Evolutionary conservation across 2,888 invertebrate species (phyloP).

Genomic region (Scaptomyza tumidula): DNA sequence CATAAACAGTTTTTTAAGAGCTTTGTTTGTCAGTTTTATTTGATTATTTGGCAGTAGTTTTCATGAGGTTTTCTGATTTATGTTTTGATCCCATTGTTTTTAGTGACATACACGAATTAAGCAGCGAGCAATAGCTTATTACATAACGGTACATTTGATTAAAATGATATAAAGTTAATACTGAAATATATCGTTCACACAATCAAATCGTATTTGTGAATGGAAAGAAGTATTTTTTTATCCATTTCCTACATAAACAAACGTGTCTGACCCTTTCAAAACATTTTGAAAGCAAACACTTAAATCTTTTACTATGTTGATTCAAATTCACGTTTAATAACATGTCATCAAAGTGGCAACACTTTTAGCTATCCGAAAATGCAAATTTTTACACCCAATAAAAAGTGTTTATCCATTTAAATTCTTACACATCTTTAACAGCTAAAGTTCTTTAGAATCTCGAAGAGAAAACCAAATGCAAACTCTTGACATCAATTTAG

Average conservation of each 20-base stretch:
- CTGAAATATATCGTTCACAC: too few species aligned
- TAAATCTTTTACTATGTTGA: background rate
- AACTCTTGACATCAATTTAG: conserved; percentile 6
- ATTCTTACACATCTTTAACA: background rate
- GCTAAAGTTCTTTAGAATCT: background rate
- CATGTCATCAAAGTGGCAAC: background rate
- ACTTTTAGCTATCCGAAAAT: background rate
- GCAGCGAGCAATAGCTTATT: too few species aligned
- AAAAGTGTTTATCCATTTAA: background rate
- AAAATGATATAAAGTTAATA: too few species aligned
- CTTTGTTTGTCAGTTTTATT: background rate
- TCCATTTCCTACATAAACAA: too few species aligned
- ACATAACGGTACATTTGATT: too few species aligned
- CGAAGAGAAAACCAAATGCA: background rate
- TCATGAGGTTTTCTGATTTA: background rate
- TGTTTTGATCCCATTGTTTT: too few species aligned
- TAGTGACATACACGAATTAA: too few species aligned
- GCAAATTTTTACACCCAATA: background rate
- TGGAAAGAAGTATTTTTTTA: too few species aligned
- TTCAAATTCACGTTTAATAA: background rate
- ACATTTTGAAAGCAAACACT: background rate
- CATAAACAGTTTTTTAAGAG: conserved; percentile 8
- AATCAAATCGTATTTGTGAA: too few species aligned
- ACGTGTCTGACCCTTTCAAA: background rate
- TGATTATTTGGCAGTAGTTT: background rate